Base-by-base conservation (phyloP, 2,113 vertebrate species). In the Entelurus aequoreus region DNA sequence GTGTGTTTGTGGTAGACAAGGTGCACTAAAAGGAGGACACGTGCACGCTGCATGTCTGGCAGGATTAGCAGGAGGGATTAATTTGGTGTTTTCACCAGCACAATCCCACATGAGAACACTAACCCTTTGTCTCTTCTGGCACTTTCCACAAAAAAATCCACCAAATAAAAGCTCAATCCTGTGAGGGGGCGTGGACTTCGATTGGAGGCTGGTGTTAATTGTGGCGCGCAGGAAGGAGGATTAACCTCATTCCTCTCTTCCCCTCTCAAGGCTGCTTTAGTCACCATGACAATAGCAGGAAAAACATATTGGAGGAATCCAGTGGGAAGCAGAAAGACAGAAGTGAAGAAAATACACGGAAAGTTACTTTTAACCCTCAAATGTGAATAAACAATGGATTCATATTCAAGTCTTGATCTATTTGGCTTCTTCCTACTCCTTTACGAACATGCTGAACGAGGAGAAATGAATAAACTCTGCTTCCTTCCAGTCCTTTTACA, bases 171-270 rank as follows among this genome's bases (percentile, higher is more conserved):
- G 35, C 49, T 71, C 62, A 71, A 67, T 82, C 67, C 69, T 63
- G 40, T 42, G 54, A 65, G 38, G 55, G 55, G 55, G 65, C 11
- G 51, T 47, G 48, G 50, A 70, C 63, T 68, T 59, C 35, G 54
- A 51, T 67, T 19, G 44, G 63, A 84, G 71, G 70, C 47, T 60
- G 16, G 48, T 69, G 55, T 76, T 75, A 72, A 74, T 55, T 84
- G 76, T 72, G 60, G 69, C 65, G 66, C 68, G 77, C 67, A 69
- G 72, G 76, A 80, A 74, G 69, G 72, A 66, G 75, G 81, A 84
- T 82, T 88, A 84, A 77, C 84, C 87, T 71, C 81, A 36, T 84
- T 90, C 46, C 54, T 57, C 8, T 65, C 54, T 35, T 82, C 63
- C 7, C 48, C 12, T 76, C 71, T 49, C 3, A 55, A 63, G 19